Base-by-base conservation (phyloP, 2,797 vertebrate species). In the Micromesistius poutassou region DNA sequence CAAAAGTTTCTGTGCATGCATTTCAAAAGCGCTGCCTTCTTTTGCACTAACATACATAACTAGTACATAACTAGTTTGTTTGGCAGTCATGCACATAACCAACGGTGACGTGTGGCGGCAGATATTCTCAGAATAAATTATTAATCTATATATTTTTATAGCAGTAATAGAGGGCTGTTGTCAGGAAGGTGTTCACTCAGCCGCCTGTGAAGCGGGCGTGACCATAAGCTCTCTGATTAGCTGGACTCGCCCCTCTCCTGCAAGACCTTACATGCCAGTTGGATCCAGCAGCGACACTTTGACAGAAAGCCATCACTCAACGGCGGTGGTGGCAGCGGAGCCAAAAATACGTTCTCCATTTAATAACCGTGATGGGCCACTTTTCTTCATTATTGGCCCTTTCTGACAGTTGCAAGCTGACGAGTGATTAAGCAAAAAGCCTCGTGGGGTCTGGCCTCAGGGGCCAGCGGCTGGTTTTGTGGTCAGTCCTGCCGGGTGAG, bases 371-470 rank as follows among this genome's bases (percentile, higher is more conserved):
- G 79, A 84, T 86, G 71, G 85, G 76, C 82, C 83, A 87, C 84
- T 88, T 80, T 83, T 88, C 84, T 90, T 88, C 85, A 83, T 90
- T 84, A 80, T 74, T 50, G 80, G 79, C 35, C 77, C 74, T 84
- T 81, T 77, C 74, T 87, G 89, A 89, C 87, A 78, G 84, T 70
- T 62, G 77, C 22, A 30, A 50, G 46, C 78, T 76, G 74, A 81
- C 76, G 75, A 75, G 38, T 87, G 88, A 91, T 90, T 87, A 89
- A 87, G 79, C 81, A 90, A 79, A 88, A 86, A 62, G 55, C 55
- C 84, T 89, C 80, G 73, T 74, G 76, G 62, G 76, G 42, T 80
- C 70, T 81, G 74, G 73, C 79, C 87, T 85, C 33, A 76, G 78
- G 87, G 84, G 80, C 80, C 13, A 74, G 19, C 19, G 16, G 30